These are phyloP conservation scores for Tapera naevia DNA, from an alignment of 2,797 vertebrate genomes.

Conservation along the genomic window DNA sequence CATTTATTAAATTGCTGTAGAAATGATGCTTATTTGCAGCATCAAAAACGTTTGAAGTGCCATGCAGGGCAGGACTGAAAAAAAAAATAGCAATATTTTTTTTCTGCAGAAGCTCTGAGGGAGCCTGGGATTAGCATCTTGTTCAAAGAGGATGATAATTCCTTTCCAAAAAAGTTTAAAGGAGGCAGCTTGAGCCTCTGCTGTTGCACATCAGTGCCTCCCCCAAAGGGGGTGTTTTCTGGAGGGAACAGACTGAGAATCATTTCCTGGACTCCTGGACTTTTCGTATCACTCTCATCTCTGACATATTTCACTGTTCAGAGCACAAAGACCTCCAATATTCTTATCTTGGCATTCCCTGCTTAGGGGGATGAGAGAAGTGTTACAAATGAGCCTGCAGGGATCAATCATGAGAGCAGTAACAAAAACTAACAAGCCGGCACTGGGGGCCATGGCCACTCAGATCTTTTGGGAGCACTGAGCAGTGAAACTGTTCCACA, in stretches of 20 bases:
- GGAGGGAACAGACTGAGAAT: background rate
- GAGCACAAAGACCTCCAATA: conserved; percentile 19
- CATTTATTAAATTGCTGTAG: background rate
- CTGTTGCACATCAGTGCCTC: background rate
- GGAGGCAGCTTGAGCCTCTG: background rate
- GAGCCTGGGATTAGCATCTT: background rate
- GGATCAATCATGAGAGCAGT: background rate
- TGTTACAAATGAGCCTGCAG: background rate
- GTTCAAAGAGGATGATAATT: background rate
- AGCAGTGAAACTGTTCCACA: background rate
- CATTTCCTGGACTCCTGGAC: background rate
- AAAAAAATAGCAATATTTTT: background rate
- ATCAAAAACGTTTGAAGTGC: background rate
- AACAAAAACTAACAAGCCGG: background rate
- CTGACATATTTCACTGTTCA: background rate
- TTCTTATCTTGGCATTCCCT: conserved; percentile 9
- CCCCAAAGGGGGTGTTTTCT: background rate
- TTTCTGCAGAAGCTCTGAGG: background rate
- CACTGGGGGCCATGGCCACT: background rate
- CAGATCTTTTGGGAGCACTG: background rate
- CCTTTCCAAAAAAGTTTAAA: background rate
- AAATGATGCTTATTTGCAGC: background rate
- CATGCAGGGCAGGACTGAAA: background rate
- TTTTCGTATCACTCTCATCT: background rate
- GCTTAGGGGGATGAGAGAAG: background rate